Evolutionary conservation across 2,113 vertebrate species (phyloP), one percentile per base, ranked within the genome.

Genomic region (Butorides virescens): DNA sequence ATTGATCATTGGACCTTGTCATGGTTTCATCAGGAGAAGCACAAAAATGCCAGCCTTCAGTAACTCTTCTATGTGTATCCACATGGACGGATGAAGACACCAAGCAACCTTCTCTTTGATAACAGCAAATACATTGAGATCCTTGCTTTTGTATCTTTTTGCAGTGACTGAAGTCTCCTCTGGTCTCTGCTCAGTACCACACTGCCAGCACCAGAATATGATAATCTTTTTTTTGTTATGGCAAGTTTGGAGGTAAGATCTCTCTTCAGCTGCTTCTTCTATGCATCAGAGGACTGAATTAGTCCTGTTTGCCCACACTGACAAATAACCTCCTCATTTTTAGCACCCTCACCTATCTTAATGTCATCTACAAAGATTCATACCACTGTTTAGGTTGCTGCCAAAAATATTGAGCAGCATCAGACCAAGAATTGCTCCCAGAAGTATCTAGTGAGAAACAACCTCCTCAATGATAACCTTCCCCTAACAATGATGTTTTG

Each of bases 151-250:
- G 4, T 34, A 58, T 19, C 27, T 49, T 42, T 37, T 65, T 74
- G 46, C 30, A 80, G 58, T 13, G 34, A 58, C 23, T 58, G 19
- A 74, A 74, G 17, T n/a, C 30, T 86, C 16, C 30, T 86, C 19
- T 46, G 1, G 0, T 84, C 13, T 72, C 55, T 39, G 27, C 20
- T 80, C 80, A 58, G 59, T 30, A 89, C 13, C 0, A 0, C n/a
- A 53, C 0, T 58, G 9, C 10, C 34, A 84, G 42, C 22, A 84
- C 7, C 20, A 75, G 29, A 66, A 49, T 13, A 61, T 2, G 5
- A 21, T 10, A 39, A 2, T 2, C 11, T 21, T 20, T 53, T 76
- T 53, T 21, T 47, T 86, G 19, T 49, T 77, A 13, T n/a, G 37
- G 25, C 4, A 55, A 50, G 18, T 70, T 44, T 20, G 8, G 47